Evolutionary conservation across 2,113 vertebrate genomes (phyloP), one percentile per base, ranked within the genome.

Genomic region (Colaptes auratus): DNA sequence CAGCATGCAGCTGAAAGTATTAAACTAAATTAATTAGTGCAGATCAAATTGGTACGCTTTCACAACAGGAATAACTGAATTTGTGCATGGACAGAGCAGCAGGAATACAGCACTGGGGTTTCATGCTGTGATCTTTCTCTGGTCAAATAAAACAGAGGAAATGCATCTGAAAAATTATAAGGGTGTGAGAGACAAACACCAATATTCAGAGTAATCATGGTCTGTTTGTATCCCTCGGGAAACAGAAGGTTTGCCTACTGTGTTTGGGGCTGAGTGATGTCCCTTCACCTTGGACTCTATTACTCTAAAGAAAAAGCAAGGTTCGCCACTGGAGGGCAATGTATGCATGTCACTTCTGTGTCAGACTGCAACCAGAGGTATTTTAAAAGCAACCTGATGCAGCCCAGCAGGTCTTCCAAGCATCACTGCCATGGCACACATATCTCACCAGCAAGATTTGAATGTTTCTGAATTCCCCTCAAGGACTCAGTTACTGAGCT

Each of bases 311-410:
- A 73, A 18, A 28, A 46, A 2, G 35, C 3, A 12, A 64, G 15
- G 13, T 42, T 94, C 23, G 4, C 95, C 95, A 42, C 90, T 5
- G 72, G 96, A 83, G 92, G 96, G 93, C 96, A 64, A 20, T 53
- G 10, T 5, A 0, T 0, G 2, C 46, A 5, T 10, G 24, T 4
- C 4, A 0, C 53, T 75, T 84, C 52, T 0, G 0, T 1, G 4
- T 44, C 56, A 18, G 17, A 2, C 64, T 20, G 15, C 25, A 1
- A 6, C 53, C 8, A 1, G 6, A 1, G 3, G 18, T 7, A n/a
- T 60, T 36, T 25, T 12, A 3, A 15, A 23, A 28, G 15, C 0
- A 0, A 42, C 14, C 46, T 33, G 50, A 30, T 19, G 31, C 19
- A 66, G 50, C 24, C 9, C 0, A 1, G 55, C 50, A 31, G 27